Percentiles rank a stretch among this genome's conserved stretches.
phyloP scores from a whole-genome alignment of 2,113 vertebrate genomes.

The Dissostichus mawsoni region DNA sequence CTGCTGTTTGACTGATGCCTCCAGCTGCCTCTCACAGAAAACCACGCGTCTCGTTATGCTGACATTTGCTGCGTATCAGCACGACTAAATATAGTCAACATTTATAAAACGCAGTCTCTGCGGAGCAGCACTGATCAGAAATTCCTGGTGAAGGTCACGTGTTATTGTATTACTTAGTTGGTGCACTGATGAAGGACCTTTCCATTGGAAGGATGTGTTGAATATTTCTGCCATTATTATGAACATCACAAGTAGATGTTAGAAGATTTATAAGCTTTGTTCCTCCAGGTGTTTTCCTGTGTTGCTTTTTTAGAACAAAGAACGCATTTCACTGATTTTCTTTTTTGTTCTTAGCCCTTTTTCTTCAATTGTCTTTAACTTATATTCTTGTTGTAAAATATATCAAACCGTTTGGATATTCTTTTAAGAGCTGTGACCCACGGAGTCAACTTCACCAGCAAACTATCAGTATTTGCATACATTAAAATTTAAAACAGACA shows the following conservation, averaged over 20 bases:
- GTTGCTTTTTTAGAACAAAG: too few species aligned
- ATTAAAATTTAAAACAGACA: too few species aligned
- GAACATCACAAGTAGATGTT: neutral
- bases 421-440: too few species aligned
- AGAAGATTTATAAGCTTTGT: neutral
- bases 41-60: neutral
- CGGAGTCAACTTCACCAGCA: too few species aligned
- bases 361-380: too few species aligned
- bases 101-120: slow-evolving; percentile 21
- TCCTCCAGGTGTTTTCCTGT: slow-evolving; percentile 9
- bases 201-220: slow-evolving; percentile 2
- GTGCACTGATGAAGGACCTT: slow-evolving; percentile 23
- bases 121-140: neutral
- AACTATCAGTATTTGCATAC: too few species aligned
- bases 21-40: slow-evolving; percentile 18
- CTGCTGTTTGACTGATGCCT: slow-evolving; percentile 39
- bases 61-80: slow-evolving; percentile 28
- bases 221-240: too few species aligned
- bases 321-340: too few species aligned
- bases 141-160: neutral
- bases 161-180: slow-evolving; percentile 15
- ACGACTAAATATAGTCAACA: neutral
- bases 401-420: too few species aligned
- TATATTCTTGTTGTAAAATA: too few species aligned
- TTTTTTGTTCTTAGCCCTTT: too few species aligned